phyloP scores from a whole-genome alignment of 2,888 invertebrate species.

The Synanthedon andrenaeformis region DNA sequence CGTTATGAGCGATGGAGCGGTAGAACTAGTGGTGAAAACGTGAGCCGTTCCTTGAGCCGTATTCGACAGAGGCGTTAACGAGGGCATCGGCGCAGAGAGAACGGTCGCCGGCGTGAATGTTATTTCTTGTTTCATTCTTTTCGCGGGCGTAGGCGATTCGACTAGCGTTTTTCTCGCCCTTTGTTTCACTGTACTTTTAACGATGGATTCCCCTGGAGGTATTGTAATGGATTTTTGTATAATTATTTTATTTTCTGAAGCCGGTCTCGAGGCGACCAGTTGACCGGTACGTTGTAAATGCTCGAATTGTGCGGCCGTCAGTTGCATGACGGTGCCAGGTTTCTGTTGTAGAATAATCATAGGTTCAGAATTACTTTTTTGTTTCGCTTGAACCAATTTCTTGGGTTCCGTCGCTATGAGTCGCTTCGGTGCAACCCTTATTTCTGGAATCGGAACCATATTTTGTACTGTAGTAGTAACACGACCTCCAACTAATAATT shows the following conservation, averaged over 20 bases:
- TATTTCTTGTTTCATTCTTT: slow-evolving; percentile 41
- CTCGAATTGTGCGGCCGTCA: slow-evolving; percentile 63
- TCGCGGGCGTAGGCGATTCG: slow-evolving; percentile 34
- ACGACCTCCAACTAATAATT: slow-evolving; percentile 60
- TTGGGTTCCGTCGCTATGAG: slow-evolving; percentile 44
- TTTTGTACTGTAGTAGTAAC: slow-evolving; percentile 55
- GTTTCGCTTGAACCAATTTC: slow-evolving; percentile 43
- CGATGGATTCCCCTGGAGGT: slow-evolving; percentile 25
- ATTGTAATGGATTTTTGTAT: slow-evolving; percentile 42
- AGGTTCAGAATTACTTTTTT: slow-evolving; percentile 46
- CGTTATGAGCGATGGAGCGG: slow-evolving; percentile 17
- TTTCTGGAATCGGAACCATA: slow-evolving; percentile 60
- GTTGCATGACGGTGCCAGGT: slow-evolving; percentile 59
- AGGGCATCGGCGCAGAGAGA: slow-evolving; percentile 12
- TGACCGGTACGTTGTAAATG: slow-evolving; percentile 61
- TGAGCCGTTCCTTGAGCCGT: slow-evolving; percentile 11
- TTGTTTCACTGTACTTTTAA: slow-evolving; percentile 29
- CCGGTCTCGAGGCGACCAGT: slow-evolving; percentile 43
- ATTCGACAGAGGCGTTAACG: slow-evolving; percentile 28
- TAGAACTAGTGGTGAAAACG: neutral
- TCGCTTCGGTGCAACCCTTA: slow-evolving; percentile 42
- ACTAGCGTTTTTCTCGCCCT: slow-evolving; percentile 33
- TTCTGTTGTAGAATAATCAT: slow-evolving; percentile 59
- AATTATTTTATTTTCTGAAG: slow-evolving; percentile 40
- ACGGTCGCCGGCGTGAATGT: slow-evolving; percentile 33